Evolutionary conservation across 2,113 vertebrate genomes (phyloP), one percentile per base, ranked within the genome.

Genomic region (Blennius ocellaris): DNA sequence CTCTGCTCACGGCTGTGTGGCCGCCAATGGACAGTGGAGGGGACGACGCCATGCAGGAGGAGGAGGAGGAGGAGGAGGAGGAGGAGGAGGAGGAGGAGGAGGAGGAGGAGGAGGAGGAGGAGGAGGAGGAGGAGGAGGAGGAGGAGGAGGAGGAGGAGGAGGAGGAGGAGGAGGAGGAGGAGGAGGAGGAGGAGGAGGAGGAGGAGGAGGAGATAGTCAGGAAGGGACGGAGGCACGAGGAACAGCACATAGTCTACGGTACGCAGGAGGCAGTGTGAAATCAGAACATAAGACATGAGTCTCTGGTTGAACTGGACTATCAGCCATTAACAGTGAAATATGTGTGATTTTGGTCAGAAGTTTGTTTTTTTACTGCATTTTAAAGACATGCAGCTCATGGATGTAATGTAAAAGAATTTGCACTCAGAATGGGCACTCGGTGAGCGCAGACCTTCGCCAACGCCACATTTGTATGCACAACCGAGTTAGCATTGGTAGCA

Each of bases 1-100:
- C 87, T 90, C 72, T 61, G 90, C 92, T 93, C 62, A 73, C 50
- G 90, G 90, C 91, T 89, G 86, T 89, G 84, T 89, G 78, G 41
- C 69, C 78, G 79, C 73, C 77, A 58, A 64, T 56, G 77, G 79
- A 84, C 60, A 47, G 73, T 64, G 65, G 73, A 67, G 51, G 66
- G 70, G 21, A 72, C 49, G 57, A 57, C 5, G 38, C 70, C 63
- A 62, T 6, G 52, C 58, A 53, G 72, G 41, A 58, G 72, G 52
- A 43, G 41, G n/a, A n/a, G 38, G 47, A 49, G 61, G 64, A 61
- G 47, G 78, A 67, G 62, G 55, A 53, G 55, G 53, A 53, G 45
- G 55, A 63, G 58, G n/a, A n/a, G 38, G 47, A 49, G 61, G 64
- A 61, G 47, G 78, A 67, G 62, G 55, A 53, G 55, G 53, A 53